Evolutionary conservation across 2,797 vertebrate species (phyloP), one percentile per base, ranked within the genome.

Genomic region (Enteromius mattozi): DNA sequence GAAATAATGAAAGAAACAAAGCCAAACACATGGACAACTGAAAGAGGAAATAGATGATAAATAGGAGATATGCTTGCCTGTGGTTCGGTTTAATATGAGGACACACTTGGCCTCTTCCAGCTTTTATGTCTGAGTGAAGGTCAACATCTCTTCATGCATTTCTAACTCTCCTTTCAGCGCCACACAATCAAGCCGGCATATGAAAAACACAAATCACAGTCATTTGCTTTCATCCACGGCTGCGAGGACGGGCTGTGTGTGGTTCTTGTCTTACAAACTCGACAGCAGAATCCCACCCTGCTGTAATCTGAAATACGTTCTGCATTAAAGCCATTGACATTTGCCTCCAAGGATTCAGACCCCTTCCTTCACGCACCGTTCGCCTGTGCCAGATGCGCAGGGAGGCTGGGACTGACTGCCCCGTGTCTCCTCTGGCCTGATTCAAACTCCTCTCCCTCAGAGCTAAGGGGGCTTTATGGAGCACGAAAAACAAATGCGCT

Each of bases 1-100:
- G 65, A 84, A 83, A 63, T 82, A 82, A 87, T 86, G 70, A 83
- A 56, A 86, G 80, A 70, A 87, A 77, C 83, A 72, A 85, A 86
- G 88, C 84, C 76, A 86, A 87, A 83, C 82, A 86, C 86, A 78
- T 70, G 56, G 85, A 85, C 37, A 33, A 78, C 81, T 75, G 85
- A 81, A 87, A 88, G 68, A 87, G 79, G 75, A 87, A 84, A 86
- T 42, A 68, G 74, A 30, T 21, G 80, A 86, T 85, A 80, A 80
- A 87, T 82, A 81, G 75, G 51, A 89, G 78, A 80, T 82, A 17
- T 59, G 51, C 56, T 81, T 54, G 68, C 78, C 69, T 83, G 82
- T 89, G 79, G 54, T 80, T 77, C 10, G 21, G 74, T 74, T 86
- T 80, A 86, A 86, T 87, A 84, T 78, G 59, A 80, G 49, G 65